Conservation (phyloP, 2,888 invertebrate species). For the Megalurothrips usitatus region DNA sequence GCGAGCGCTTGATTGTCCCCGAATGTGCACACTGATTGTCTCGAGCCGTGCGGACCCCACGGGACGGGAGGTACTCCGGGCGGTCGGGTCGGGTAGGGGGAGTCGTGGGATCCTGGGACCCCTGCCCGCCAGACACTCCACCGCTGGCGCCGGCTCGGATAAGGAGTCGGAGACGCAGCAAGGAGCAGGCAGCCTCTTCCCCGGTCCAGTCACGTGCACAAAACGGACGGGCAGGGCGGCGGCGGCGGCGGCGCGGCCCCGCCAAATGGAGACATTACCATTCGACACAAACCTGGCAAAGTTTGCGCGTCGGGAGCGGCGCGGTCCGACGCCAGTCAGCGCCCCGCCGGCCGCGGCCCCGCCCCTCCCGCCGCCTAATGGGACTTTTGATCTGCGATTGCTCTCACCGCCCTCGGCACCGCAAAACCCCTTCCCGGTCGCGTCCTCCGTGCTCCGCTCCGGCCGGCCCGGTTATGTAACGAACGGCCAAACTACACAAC, state of each 20-base stretch:
- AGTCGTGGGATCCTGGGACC: too few relatives aligned
- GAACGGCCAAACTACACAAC: not conserved
- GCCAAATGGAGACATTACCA: conserved; percentile 26
- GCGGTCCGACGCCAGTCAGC: not conserved
- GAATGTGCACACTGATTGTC: too few relatives aligned
- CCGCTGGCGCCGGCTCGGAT: too few relatives aligned
- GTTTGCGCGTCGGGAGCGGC: not conserved
- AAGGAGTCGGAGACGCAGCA: too few relatives aligned
- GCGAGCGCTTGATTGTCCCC: too few relatives aligned
- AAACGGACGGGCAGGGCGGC: not conserved
- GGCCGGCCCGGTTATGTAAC: too few relatives aligned
- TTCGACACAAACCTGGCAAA: conserved; percentile 26
- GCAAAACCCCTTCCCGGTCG: not conserved
- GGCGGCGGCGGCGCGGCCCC: too few relatives aligned
- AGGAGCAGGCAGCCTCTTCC: not conserved
- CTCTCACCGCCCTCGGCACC: not conserved
- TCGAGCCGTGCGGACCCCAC: too few relatives aligned
- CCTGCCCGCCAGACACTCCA: too few relatives aligned
- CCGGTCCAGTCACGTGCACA: not conserved
- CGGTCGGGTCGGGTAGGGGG: too few relatives aligned
- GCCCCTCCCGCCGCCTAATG: not conserved
- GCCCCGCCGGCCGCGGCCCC: not conserved
- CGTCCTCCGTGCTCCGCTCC: not conserved
- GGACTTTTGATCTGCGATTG: not conserved
- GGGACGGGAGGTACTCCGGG: too few relatives aligned